Percentiles rank a stretch among this genome's conserved stretches.
Conservation (phyloP, 1,140 invertebrate genomes). For the Drosophila orena region DNA sequence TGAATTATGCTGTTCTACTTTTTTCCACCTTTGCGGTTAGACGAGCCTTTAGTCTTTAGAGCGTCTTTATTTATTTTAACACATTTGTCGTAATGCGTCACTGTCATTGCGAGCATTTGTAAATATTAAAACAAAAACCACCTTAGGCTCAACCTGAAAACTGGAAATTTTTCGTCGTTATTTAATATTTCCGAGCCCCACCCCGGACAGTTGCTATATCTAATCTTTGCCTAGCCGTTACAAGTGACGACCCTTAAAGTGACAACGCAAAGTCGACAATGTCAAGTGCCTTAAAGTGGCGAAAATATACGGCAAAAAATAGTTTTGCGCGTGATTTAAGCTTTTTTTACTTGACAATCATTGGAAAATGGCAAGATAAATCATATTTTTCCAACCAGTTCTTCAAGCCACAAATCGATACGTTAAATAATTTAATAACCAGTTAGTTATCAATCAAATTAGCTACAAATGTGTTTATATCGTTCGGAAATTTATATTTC, state of each 20-base stretch:
- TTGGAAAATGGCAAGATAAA: not conserved
- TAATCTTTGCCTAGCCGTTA: constrained; percentile 62
- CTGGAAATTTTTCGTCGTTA: constrained; percentile 48
- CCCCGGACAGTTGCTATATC: constrained; percentile 43
- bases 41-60: constrained; percentile 27
- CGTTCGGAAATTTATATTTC: not conserved
- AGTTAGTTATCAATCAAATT: no score
- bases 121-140: constrained; percentile 53
- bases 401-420: not conserved
- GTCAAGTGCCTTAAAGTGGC: constrained; percentile 45
- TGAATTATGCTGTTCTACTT: constrained; percentile 77
- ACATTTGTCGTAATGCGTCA: constrained; percentile 76
- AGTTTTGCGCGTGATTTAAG: not conserved
- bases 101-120: constrained; percentile 66
- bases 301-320: constrained; percentile 7
- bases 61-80: constrained; percentile 70
- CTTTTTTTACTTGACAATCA: constrained; percentile 1
- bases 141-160: constrained; percentile 36
- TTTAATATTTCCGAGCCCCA: constrained; percentile 22
- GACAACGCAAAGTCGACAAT: constrained; percentile 44
- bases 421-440: no score
- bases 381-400: not conserved
- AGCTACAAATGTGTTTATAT: no score
- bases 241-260: constrained; percentile 42
- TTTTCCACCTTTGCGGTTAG: constrained; percentile 63